Evolutionary conservation across 2,113 vertebrate genomes (phyloP).

Genomic region (Dryoscopus gambensis): DNA sequence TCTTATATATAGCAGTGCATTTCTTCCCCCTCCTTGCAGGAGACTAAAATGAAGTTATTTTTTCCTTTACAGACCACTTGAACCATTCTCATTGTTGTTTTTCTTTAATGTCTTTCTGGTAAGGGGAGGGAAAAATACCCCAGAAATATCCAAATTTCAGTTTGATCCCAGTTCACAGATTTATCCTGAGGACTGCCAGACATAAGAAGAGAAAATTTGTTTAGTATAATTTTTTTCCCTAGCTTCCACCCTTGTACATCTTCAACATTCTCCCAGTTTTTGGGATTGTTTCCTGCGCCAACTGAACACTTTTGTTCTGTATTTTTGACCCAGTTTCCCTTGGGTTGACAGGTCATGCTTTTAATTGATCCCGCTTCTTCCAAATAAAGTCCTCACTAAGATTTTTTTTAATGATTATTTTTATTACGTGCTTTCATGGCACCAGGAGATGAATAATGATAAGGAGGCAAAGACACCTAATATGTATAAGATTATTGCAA

Average conservation of each 20-base stretch:
- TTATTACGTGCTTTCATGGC: not conserved
- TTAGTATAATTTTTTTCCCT: not conserved
- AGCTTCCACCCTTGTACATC: not conserved
- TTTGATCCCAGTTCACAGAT: not conserved
- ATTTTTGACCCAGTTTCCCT: not conserved
- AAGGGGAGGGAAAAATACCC: accelerated
- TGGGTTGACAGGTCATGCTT: not conserved
- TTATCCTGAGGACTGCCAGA: not conserved
- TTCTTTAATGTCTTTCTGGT: not conserved
- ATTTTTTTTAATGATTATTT: not conserved
- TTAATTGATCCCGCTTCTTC: not conserved
- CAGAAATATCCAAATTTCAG: not conserved
- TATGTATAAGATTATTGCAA: not conserved
- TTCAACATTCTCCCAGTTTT: not conserved
- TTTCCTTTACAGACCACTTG: not conserved
- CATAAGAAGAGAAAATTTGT: not conserved
- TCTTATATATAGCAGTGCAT: not conserved
- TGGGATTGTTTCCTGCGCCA: not conserved
- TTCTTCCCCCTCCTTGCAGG: not conserved
- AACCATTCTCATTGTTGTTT: not conserved
- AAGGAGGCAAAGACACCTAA: not conserved
- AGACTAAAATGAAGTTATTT: not conserved
- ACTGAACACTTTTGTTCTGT: not conserved
- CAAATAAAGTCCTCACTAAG: not conserved
- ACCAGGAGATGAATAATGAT: not conserved